Percentiles rank a stretch among this genome's conserved stretches.
These are phyloP conservation scores for Acleris holmiana DNA, from an alignment of 2,888 invertebrate genomes.

Conservation along the genomic window DNA sequence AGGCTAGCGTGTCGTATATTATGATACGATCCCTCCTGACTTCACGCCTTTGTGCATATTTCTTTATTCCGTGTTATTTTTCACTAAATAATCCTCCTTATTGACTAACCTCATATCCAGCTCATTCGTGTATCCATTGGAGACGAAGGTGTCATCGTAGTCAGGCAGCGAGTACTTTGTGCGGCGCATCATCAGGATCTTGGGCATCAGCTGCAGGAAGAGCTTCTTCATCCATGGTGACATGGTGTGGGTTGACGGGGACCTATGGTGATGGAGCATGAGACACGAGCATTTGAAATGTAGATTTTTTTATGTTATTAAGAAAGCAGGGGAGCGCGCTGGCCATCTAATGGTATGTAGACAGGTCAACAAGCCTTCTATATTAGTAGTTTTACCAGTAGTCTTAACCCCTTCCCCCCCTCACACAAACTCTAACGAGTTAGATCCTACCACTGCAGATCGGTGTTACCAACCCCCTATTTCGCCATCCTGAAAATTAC, in stretches of 20 bases:
- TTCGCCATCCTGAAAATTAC: too few relatives aligned
- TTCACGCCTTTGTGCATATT: too few relatives aligned
- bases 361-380: too few relatives aligned
- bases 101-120: slow-evolving; percentile 89
- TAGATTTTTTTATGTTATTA: neutral
- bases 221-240: slow-evolving; percentile 94
- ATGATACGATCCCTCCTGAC: too few relatives aligned
- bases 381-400: neutral
- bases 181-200: slow-evolving; percentile 94
- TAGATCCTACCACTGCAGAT: neutral
- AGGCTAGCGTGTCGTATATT: too few relatives aligned
- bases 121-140: slow-evolving; percentile 92
- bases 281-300: neutral
- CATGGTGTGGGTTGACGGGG: slow-evolving; percentile 97
- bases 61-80: neutral
- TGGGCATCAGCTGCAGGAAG: slow-evolving; percentile 97
- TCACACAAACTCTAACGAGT: too few relatives aligned
- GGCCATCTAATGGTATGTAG: too few relatives aligned
- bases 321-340: too few relatives aligned
- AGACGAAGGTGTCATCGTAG: slow-evolving; percentile 91
- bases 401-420: too few relatives aligned
- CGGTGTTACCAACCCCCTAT: too few relatives aligned
- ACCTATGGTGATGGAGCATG: slow-evolving; percentile 77
- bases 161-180: slow-evolving; percentile 94
- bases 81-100: too few relatives aligned